Base-by-base conservation (phyloP, 2,888 invertebrate genomes). In the Gnatocerus cornutus region DNA sequence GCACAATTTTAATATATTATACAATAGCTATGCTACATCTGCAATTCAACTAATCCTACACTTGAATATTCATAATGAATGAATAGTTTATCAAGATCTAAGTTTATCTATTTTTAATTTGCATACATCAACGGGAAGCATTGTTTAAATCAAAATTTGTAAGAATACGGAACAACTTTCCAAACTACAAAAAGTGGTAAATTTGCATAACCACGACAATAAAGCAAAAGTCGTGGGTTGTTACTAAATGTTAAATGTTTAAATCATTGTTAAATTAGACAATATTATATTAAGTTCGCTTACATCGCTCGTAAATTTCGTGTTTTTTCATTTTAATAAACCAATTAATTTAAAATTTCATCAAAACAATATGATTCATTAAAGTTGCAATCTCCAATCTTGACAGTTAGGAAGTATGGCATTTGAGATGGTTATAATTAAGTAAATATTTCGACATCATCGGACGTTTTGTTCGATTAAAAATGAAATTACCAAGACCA, bases 371-470 rank as follows among this genome's bases (percentile, higher is more conserved):
- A 41, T 39, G 21, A 43, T 56, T 56, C 27, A 56, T 43, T 21
- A 39, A 41, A 56, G 13, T 43, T 56, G 43, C 45, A 59, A 59
- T 59, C 59, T 59, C 13, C 13, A 12, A 59, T 59, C 59, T 59
- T n/a, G 45, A 58, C 41, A 58, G 14, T 39, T 33, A 13, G 52
- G 27, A 52, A 33, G 37, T 55, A 39, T 14, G 30, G 33, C 52
- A 52, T 52, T 27, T 52, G 33, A 52, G 14, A 55, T 16, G 33
- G 5, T 52, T 53, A 41, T 55, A 41, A 58, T 43, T 58, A 43
- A 43, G 16, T 45, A 30, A 53, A 53, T n/a, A 37, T 37, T 53
- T 37, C 53, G 37, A 53, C 53, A 29, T 50, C 27, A 1, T 48
- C 21, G 0, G 53, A 53, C 33, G 33, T 53, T 39, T 55, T 55